phyloP scores from a whole-genome alignment of 1,140 invertebrate species.

The Drosophila carrolli region DNA sequence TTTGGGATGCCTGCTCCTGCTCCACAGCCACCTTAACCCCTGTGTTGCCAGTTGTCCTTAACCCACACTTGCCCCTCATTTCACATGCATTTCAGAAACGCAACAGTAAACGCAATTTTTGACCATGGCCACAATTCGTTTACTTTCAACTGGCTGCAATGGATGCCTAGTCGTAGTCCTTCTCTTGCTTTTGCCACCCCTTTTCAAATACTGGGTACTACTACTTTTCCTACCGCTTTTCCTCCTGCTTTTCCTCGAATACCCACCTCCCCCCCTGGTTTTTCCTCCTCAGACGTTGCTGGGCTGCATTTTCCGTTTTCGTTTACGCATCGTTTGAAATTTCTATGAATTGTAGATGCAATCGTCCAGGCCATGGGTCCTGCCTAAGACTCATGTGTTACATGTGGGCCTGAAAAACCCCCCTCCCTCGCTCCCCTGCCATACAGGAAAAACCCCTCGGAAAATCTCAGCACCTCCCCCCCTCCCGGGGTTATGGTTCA shows the following conservation, averaged over 20 bases:
- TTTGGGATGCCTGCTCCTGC: slow-evolving; percentile 43
- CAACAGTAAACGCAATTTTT: slow-evolving; percentile 72
- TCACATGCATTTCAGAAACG: slow-evolving; percentile 72
- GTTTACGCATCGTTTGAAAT: slow-evolving; percentile 83
- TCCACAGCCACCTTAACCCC: slow-evolving; percentile 2
- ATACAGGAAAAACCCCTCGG: too few relatives aligned
- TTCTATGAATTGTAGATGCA: slow-evolving; percentile 84
- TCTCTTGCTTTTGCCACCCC: slow-evolving; percentile 4
- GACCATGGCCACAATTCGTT: slow-evolving; percentile 60
- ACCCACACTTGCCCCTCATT: background rate
- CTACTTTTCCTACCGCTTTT: slow-evolving; percentile 15
- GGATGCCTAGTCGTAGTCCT: slow-evolving; percentile 15
- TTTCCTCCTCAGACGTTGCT: slow-evolving; percentile 21
- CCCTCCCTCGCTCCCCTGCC: too few relatives aligned
- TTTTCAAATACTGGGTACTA: slow-evolving; percentile 5
- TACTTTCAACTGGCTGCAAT: slow-evolving; percentile 54
- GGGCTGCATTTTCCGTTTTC: slow-evolving; percentile 79
- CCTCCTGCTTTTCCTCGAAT: background rate
- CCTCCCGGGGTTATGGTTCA: slow-evolving; percentile 45
- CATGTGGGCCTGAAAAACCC: slow-evolving; percentile 38
- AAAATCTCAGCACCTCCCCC: background rate
- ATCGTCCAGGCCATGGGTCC: slow-evolving; percentile 72
- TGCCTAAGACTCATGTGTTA: slow-evolving; percentile 63
- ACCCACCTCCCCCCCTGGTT: background rate
- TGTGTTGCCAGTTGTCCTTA: too few relatives aligned